These are phyloP conservation scores for Dorcus hopei DNA, from an alignment of 2,888 invertebrate species.

Conservation along the genomic window DNA sequence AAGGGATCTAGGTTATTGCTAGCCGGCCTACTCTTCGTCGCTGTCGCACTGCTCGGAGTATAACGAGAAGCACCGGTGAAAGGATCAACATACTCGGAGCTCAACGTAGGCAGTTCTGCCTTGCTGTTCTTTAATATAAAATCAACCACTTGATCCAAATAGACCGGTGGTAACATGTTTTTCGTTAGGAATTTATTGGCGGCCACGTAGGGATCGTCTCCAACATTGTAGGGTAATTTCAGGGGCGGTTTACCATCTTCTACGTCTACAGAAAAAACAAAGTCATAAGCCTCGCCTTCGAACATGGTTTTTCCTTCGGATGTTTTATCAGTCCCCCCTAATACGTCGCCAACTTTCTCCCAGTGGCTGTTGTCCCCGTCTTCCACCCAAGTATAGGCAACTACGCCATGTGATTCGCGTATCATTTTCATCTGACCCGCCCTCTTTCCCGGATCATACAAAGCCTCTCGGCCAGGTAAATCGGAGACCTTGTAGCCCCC, in stretches of 20 bases:
- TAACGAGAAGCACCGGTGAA: slow-evolving; percentile 66
- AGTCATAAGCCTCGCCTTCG: slow-evolving; percentile 92
- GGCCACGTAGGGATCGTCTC: slow-evolving; percentile 88
- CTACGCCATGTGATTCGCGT: slow-evolving; percentile 68
- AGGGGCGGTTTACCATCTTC: slow-evolving; percentile 85
- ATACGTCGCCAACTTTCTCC: slow-evolving; percentile 86
- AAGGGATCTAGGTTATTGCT: slow-evolving; percentile 56
- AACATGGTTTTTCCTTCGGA: slow-evolving; percentile 72
- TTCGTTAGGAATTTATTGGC: slow-evolving; percentile 88
- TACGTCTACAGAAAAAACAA: slow-evolving; percentile 93
- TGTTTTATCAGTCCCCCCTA: slow-evolving; percentile 66
- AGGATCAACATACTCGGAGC: slow-evolving; percentile 59
- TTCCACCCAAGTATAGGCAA: slow-evolving; percentile 79
- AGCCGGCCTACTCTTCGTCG: slow-evolving; percentile 30
- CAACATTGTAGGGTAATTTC: slow-evolving; percentile 86
- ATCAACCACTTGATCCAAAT: slow-evolving; percentile 86
- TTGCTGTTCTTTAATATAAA: slow-evolving; percentile 84
- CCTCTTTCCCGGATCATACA: slow-evolving; percentile 70
- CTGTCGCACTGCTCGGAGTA: slow-evolving; percentile 53
- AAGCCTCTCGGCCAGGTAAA: slow-evolving; percentile 75
- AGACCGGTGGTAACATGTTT: slow-evolving; percentile 78
- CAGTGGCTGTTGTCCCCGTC: slow-evolving; percentile 57
- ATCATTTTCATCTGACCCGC: slow-evolving; percentile 87
- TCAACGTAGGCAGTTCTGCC: slow-evolving; percentile 37
- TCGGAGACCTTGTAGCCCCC: slow-evolving; percentile 85